Base-by-base conservation (phyloP, 2,113 vertebrate species). In the Chunga burmeisteri region DNA sequence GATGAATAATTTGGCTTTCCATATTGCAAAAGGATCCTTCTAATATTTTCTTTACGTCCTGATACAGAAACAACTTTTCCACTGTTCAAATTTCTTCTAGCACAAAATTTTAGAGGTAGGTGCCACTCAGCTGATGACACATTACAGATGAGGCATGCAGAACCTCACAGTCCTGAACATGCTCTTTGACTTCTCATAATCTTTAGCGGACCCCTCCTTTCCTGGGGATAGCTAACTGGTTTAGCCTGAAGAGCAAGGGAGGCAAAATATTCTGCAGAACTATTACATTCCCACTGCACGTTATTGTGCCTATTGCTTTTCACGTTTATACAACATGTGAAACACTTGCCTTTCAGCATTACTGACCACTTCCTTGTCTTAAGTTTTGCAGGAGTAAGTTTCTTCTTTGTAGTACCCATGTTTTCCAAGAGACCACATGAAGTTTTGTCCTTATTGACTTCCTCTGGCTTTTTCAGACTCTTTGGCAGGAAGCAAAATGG, bases 401-500 rank as follows among this genome's bases (percentile, higher is more conserved):
- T 46, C 14, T 94, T 96, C 21, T 2, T 59, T 0, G 1, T 13
- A 29, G 83, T 19, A 4, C 22, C 55, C 8, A 1, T 94, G 49
- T 56, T 93, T 94, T 96, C 94, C 68, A 86, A 50, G 34, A 62
- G 34, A 27, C 86, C 32, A 1, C 12, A 30, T 23, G 83, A 81
- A 59, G 13, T 11, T 84, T 94, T 96, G 34, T 20, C 61, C 40
- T 78, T 87, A 3, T 73, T 77, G 44, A 91, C 71, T 65, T 86
- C 83, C 34, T 92, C 96, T 27, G 97, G 96, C 81, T 96, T 97
- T 59, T 98, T 83, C 94, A 98, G 94, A 14, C 94, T 98, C 90
- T 97, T 97, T 7, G 99, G 99, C 89, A 99, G 91, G 95, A 99
- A 99, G 98, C 98, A 99, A 95, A 99, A 99, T 29, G 99, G 99